Conservation (phyloP, 2,888 invertebrate genomes). For the Leptogaster cylindrica region DNA sequence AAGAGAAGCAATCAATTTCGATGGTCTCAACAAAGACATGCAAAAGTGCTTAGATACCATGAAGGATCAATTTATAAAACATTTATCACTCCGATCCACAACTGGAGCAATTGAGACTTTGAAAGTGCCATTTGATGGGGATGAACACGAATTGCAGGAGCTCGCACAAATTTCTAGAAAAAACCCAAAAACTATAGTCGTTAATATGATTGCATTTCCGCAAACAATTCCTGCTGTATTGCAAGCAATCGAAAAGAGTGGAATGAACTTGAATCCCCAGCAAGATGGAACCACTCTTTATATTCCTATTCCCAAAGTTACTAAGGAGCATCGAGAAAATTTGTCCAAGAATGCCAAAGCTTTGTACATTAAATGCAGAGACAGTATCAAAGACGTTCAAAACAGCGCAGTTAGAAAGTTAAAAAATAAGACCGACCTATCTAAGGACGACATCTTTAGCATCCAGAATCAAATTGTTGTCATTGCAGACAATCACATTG, state of each 20-base stretch:
- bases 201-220: conserved; percentile 85
- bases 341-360: conserved; percentile 87
- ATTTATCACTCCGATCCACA: conserved; percentile 80
- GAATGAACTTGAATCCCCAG: conserved; percentile 91
- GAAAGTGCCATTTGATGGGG: conserved; percentile 76
- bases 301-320: conserved; percentile 89
- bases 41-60: conserved; percentile 71
- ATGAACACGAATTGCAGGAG: conserved; percentile 83
- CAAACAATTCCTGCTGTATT: conserved; percentile 83
- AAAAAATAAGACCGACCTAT: conserved; percentile 73
- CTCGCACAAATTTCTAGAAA: conserved; percentile 86
- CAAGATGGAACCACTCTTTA: conserved; percentile 92
- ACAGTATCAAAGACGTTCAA: conserved; percentile 77
- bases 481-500: conserved; percentile 72
- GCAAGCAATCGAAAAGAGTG: conserved; percentile 77
- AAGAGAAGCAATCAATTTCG: conserved; percentile 73
- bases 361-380: conserved; percentile 79
- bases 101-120: conserved; percentile 83
- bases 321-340: conserved; percentile 89
- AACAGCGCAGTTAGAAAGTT: conserved; percentile 73
- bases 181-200: conserved; percentile 82
- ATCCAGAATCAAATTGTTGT: conserved; percentile 74
- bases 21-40: conserved; percentile 72
- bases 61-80: conserved; percentile 79
- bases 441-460: conserved; percentile 73